phyloP scores from a whole-genome alignment of 2,113 vertebrate species.

The Nyctibius bracteatus region DNA sequence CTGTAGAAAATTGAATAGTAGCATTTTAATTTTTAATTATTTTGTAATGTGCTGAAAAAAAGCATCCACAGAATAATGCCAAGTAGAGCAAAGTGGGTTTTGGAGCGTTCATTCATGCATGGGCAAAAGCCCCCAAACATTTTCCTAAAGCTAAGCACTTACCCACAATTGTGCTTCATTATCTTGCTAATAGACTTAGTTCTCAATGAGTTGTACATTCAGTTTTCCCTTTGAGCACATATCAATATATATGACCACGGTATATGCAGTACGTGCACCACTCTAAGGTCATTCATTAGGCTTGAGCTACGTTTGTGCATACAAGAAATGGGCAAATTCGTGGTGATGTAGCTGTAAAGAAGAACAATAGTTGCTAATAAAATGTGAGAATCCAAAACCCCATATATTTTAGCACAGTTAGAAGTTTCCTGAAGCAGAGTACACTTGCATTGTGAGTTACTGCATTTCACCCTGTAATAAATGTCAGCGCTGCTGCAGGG shows the following conservation, averaged over 20 bases:
- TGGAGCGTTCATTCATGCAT: neutral
- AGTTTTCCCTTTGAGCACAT: neutral
- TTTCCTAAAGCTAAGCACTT: neutral
- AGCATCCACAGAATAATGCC: neutral
- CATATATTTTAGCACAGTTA: neutral
- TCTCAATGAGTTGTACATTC: neutral
- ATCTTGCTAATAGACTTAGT: neutral
- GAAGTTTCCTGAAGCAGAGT: neutral
- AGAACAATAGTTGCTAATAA: accelerated
- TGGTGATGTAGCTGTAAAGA: neutral
- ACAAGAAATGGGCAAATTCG: neutral
- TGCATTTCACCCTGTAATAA: neutral
- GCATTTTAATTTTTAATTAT: neutral
- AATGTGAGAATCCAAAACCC: neutral
- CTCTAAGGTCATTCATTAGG: neutral
- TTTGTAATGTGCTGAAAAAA: neutral
- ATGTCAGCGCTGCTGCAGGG: neutral
- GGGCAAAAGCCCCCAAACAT: neutral
- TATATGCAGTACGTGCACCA: accelerated
- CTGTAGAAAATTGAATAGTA: neutral
- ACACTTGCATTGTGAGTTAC: neutral
- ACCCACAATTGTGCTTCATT: neutral
- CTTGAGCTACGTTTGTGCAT: accelerated
- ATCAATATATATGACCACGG: neutral
- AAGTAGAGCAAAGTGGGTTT: neutral